Percentiles rank a stretch among this genome's conserved stretches.
phyloP scores from a whole-genome alignment of 2,797 vertebrate genomes.

The Microctenopoma steveboyesi region DNA sequence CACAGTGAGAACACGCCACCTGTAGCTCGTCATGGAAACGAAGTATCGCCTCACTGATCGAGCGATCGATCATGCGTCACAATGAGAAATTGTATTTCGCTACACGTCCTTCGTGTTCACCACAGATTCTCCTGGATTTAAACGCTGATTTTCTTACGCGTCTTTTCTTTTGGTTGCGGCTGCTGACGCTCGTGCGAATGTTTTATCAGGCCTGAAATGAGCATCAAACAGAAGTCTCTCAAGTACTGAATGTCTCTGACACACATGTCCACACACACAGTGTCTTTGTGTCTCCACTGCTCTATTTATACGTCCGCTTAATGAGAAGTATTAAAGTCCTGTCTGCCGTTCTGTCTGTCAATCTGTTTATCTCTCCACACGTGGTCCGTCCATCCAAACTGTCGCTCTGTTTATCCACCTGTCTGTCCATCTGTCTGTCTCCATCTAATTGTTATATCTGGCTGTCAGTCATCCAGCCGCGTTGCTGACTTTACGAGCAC shows the following conservation, averaged over 20 bases:
- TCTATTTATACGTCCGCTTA: conserved; percentile 53
- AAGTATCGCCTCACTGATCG: no score
- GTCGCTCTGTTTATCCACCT: conserved; percentile 59
- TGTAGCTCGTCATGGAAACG: no score
- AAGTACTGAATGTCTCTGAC: not conserved
- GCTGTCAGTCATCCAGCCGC: conserved; percentile 43
- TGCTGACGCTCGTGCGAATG: conserved; percentile 6
- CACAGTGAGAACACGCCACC: no score
- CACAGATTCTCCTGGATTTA: no score
- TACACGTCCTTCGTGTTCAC: no score
- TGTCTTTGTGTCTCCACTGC: not conserved
- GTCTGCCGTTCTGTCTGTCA: conserved; percentile 59
- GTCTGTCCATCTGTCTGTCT: conserved; percentile 65
- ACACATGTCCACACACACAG: conserved; percentile 11
- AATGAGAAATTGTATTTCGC: no score
- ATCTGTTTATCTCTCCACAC: conserved; percentile 64
- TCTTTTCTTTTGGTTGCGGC: no score
- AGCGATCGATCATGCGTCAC: no score
- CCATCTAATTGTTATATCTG: conserved; percentile 46
- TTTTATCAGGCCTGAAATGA: conserved; percentile 41
- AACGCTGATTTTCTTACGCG: no score
- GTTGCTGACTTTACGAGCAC: conserved; percentile 10
- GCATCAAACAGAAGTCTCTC: conserved; percentile 22
- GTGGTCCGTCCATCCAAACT: conserved; percentile 52
- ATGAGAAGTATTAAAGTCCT: conserved; percentile 47